Conservation (phyloP, 2,113 vertebrate genomes). For the Osmerus eperlanus region DNA sequence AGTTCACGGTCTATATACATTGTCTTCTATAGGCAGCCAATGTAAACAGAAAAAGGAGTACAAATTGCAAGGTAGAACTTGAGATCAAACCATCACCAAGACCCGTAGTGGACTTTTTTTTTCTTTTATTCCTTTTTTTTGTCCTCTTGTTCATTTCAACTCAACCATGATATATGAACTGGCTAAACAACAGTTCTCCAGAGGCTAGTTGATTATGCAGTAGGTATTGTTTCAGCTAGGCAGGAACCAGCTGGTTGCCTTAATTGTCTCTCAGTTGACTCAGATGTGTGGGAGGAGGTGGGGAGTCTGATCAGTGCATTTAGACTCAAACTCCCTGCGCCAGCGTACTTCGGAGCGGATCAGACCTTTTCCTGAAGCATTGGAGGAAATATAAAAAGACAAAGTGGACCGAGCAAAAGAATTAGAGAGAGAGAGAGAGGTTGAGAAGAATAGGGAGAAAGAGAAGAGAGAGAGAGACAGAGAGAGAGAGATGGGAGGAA, state of each 20-base stretch:
- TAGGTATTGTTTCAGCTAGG: conserved; percentile 47
- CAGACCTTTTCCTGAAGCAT: conserved; percentile 37
- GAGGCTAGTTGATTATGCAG: conserved; percentile 13
- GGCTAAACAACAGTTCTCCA: conserved; percentile 11
- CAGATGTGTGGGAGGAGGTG: neutral
- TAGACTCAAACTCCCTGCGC: conserved; percentile 37
- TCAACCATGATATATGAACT: conserved; percentile 1
- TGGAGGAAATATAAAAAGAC: conserved; percentile 30
- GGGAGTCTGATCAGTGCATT: conserved; percentile 17
- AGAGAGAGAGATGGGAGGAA: conserved; percentile 17
- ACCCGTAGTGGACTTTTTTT: too few relatives aligned
- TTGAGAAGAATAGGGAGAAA: conserved; percentile 9
- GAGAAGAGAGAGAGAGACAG: neutral
- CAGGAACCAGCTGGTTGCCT: conserved; percentile 43
- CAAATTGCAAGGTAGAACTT: too few relatives aligned
- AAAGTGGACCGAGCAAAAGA: conserved; percentile 35
- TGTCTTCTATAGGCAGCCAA: too few relatives aligned
- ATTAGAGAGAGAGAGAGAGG: neutral
- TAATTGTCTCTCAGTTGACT: conserved; percentile 35
- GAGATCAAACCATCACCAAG: too few relatives aligned
- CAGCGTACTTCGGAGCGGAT: conserved; percentile 42
- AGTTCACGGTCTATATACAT: too few relatives aligned
- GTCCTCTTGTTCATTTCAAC: neutral
- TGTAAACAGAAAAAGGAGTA: too few relatives aligned
- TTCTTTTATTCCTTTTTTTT: too few relatives aligned